These are phyloP conservation scores for Microctonus aethiopoides DNA, from an alignment of 2,888 invertebrate species.

Conservation along the genomic window DNA sequence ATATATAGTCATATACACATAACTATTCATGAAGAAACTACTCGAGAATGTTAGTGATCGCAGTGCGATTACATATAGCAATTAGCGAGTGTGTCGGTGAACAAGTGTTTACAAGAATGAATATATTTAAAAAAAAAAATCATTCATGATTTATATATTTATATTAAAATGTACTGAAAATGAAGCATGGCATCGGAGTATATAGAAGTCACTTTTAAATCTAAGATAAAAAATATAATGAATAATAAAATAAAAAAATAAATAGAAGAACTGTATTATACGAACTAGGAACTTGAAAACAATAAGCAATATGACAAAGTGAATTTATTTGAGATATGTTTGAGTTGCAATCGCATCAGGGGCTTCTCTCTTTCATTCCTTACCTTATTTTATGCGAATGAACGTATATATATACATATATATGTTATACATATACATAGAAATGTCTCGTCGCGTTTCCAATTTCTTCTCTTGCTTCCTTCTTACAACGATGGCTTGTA, in stretches of 20 bases:
- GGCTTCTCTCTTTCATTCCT: background rate
- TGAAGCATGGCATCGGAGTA: too few relatives aligned
- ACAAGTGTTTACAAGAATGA: conserved; percentile 53
- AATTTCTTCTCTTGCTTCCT: background rate
- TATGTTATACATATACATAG: too few relatives aligned
- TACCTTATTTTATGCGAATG: background rate
- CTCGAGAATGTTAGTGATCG: conserved; percentile 48
- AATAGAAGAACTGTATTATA: too few relatives aligned
- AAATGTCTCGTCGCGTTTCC: background rate
- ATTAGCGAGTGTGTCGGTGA: conserved; percentile 55
- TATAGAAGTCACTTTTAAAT: conserved; percentile 51
- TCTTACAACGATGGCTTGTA: background rate
- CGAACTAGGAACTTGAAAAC: background rate
- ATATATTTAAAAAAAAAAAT: conserved; percentile 51
- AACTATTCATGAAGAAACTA: too few relatives aligned
- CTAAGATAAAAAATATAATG: conserved; percentile 21
- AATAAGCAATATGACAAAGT: background rate
- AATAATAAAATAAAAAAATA: too few relatives aligned
- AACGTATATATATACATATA: too few relatives aligned
- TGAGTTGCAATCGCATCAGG: background rate
- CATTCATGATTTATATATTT: conserved; percentile 43
- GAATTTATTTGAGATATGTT: background rate
- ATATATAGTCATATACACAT: too few relatives aligned
- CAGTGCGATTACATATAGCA: conserved; percentile 51
- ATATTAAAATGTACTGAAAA: too few relatives aligned